Evolutionary conservation across 2,888 invertebrate genomes (phyloP), one percentile per base, ranked within the genome.

Genomic region (Hylaea fasciaria): DNA sequence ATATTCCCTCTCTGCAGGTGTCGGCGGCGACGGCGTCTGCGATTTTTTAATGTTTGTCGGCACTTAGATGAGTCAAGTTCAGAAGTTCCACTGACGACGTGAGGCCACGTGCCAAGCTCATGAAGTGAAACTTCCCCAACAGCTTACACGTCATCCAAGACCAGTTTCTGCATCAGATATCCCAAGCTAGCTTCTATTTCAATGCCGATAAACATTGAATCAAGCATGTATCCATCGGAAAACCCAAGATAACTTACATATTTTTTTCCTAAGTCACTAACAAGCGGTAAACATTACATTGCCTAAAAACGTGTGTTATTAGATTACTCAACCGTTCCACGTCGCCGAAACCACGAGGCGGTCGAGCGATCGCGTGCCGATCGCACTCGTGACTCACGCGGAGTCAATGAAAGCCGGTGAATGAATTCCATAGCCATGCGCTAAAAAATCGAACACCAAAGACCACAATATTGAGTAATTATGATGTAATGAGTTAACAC

Each of bases 401-500:
- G 10, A 2, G 22, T 52, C 37, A 37, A 48, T 52, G 47, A 49
- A 41, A 44, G 32, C 1, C 16, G 28, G 10, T 37, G 17, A 44
- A 44, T 37, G 22, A 35, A 29, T 54, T 49, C 52, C 37, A 22
- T 3, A 22, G 22, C 22, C 5, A 22, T 22, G 22, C 32, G 10
- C 32, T 9, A 32, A 32, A 1, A 32, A 37, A 14, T 12, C 14
- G 28, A 50, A 49, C 14, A 45, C 48, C 29, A 14, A n/a, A 16
- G 4, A 41, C 13, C 17, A 43, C 35, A 49, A 55, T 13, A 37
- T 59, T 58, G 50, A 47, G 37, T 51, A 54, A 61, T 40, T 40
- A 35, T 64, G 57, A 57, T 22, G 66, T 45, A 63, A 64, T 39
- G 22, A 14, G 28, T 44, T 52, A 13, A 54, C 28, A 5, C 7